Percentiles rank a stretch among this genome's conserved stretches.
These are phyloP conservation scores for Echeneis naucrates DNA, from an alignment of 2,797 vertebrate species.

Conservation along the genomic window DNA sequence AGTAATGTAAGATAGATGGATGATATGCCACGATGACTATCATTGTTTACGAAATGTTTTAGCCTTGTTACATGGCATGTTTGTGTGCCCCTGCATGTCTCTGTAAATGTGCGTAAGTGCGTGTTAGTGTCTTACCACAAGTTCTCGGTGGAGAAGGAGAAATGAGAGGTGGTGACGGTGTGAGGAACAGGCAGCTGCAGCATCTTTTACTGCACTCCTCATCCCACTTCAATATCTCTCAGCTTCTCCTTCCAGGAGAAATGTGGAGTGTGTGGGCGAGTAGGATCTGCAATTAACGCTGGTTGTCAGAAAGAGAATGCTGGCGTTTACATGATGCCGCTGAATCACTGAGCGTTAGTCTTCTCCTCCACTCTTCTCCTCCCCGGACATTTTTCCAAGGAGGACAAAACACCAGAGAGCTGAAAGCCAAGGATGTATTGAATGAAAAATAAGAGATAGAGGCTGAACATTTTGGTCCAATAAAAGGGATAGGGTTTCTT, in stretches of 20 bases:
- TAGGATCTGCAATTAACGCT: conserved; percentile 88
- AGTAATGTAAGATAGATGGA: conserved; percentile 41
- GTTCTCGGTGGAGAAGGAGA: conserved; percentile 69
- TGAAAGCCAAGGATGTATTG: conserved; percentile 77
- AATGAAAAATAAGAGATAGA: conserved; percentile 72
- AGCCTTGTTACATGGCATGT: conserved; percentile 64
- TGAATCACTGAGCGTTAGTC: conserved; percentile 86
- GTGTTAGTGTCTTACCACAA: conserved; percentile 65
- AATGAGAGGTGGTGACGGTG: conserved; percentile 81
- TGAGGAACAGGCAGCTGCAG: conserved; percentile 79
- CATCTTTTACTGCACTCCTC: conserved; percentile 84
- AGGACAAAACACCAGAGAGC: conserved; percentile 82
- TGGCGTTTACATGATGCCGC: conserved; percentile 85
- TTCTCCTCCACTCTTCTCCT: conserved; percentile 79
- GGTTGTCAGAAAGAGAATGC: conserved; percentile 87
- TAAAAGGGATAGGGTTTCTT: conserved; percentile 76
- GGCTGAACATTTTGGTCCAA: conserved; percentile 78
- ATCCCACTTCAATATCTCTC: conserved; percentile 85
- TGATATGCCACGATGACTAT: conserved; percentile 41
- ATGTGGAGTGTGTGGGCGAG: conserved; percentile 88
- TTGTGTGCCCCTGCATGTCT: conserved; percentile 59
- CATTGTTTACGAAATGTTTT: conserved; percentile 66
- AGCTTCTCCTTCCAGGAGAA: conserved; percentile 85
- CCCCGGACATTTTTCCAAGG: conserved; percentile 81
- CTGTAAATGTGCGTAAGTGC: conserved; percentile 59